phyloP scores from a whole-genome alignment of 2,888 invertebrate species.

The Encarsia formosa region DNA sequence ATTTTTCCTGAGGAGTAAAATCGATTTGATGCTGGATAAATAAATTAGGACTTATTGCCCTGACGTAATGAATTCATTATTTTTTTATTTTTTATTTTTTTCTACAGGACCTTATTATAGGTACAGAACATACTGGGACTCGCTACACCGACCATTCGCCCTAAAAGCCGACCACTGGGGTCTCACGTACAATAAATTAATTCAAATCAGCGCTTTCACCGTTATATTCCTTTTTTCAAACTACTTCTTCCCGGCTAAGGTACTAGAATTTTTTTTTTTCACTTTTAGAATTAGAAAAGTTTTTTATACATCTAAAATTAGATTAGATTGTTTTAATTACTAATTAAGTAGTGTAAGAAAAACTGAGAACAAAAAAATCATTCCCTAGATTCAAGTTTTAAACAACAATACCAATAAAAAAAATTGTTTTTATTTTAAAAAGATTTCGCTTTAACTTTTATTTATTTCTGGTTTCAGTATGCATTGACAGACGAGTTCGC shows the following conservation, averaged over 20 bases:
- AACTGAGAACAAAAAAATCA: too few relatives aligned
- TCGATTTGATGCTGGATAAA: too few relatives aligned
- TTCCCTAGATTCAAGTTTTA: too few relatives aligned
- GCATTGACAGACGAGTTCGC: slow-evolving; percentile 73
- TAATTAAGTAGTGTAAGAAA: too few relatives aligned
- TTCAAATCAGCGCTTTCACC: slow-evolving; percentile 64
- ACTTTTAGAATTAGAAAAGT: too few relatives aligned
- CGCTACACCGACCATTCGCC: slow-evolving; percentile 65
- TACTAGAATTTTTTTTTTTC: slow-evolving; percentile 44
- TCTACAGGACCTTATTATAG: slow-evolving; percentile 85
- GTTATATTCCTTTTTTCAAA: slow-evolving; percentile 63
- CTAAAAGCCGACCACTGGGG: slow-evolving; percentile 61
- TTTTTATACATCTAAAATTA: neutral
- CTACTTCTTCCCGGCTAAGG: slow-evolving; percentile 71
- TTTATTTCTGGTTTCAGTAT: slow-evolving; percentile 63
- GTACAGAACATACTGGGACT: slow-evolving; percentile 82
- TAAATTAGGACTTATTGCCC: too few relatives aligned
- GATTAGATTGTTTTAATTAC: too few relatives aligned
- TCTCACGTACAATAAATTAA: slow-evolving; percentile 64
- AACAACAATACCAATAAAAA: too few relatives aligned
- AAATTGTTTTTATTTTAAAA: too few relatives aligned
- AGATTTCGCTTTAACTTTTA: neutral
- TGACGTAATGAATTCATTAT: too few relatives aligned
- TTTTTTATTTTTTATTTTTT: too few relatives aligned
- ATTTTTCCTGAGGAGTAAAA: too few relatives aligned